Base-by-base conservation (phyloP, 2,113 vertebrate species). In the Oceanites oceanicus region DNA sequence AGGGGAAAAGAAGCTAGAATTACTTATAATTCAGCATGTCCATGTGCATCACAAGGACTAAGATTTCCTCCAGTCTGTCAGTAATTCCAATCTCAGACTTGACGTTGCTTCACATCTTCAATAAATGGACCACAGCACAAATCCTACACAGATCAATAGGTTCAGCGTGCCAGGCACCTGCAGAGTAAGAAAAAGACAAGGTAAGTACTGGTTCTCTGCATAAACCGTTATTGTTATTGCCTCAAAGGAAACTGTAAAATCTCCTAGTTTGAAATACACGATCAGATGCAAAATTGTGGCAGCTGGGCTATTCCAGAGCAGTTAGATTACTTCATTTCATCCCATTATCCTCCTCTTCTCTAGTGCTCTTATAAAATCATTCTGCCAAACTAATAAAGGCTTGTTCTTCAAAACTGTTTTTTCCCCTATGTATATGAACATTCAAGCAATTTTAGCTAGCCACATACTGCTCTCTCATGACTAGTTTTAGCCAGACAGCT, bases 21-120 rank as follows among this genome's bases (percentile, higher is more conserved):
- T 97, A 98, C 86, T 97, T 98, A 58, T 92, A 96, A 86, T 98
- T 97, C 83, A 95, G 87, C 97, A 95, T 97, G 96, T 96, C 95
- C 90, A 82, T 80, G 96, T 96, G 83, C 26, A 93, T 92, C 83
- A 96, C 86, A 90, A 97, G 87, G 97, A 97, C 94, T 91, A 89
- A 70, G 84, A 95, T 90, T 82, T 95, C 74, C 71, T 97, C 82
- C 70, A 95, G 96, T 96, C 90, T 76, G 87, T 65, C 80, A 86
- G 86, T 93, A 92, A 94, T 89, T 93, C 65, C 74, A 92, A 95
- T 84, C 86, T 92, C 95, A 59, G 92, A 96, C 74, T 70, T 4
- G 0, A 16, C 7, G 82, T 72, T 44, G 62, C 45, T 97, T 97
- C 88, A 98, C 97, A 97, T 98, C 96, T 97, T 98, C 96, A 79